phyloP scores from a whole-genome alignment of 2,888 invertebrate genomes.

The Vandiemenella viatica region DNA sequence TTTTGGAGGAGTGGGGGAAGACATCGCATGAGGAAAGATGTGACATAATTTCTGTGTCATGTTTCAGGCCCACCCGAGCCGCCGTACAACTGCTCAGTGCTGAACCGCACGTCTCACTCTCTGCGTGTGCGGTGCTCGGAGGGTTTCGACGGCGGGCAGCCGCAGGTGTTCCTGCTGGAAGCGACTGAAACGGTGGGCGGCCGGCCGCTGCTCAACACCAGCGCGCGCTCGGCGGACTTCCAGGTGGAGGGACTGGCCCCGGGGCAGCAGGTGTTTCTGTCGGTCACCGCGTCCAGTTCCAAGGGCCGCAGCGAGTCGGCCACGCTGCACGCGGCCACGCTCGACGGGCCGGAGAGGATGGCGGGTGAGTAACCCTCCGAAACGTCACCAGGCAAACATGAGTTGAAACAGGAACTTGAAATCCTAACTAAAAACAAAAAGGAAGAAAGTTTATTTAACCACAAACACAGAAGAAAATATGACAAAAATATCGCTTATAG shows the following conservation, averaged over 20 bases:
- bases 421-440: no score
- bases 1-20: no score
- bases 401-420: no score
- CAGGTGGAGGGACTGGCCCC: slow-evolving; percentile 62
- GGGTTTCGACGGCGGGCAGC: slow-evolving; percentile 65
- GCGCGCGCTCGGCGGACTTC: slow-evolving; percentile 56
- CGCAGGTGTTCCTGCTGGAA: slow-evolving; percentile 56
- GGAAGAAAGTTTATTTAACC: no score
- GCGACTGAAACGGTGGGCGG: slow-evolving; percentile 52
- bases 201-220: slow-evolving; percentile 48
- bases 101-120: slow-evolving; percentile 64
- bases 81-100: slow-evolving; percentile 58
- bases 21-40: no score
- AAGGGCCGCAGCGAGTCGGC: slow-evolving; percentile 76
- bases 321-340: no score
- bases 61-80: slow-evolving; percentile 54
- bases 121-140: slow-evolving; percentile 54
- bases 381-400: no score
- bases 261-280: slow-evolving; percentile 59
- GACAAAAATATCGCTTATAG: no score
- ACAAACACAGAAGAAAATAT: no score
- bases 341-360: no score
- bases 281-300: slow-evolving; percentile 67
- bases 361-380: no score
- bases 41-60: no score